Conservation (phyloP, 2,888 invertebrate species). For the Frankliniella intonsa region DNA sequence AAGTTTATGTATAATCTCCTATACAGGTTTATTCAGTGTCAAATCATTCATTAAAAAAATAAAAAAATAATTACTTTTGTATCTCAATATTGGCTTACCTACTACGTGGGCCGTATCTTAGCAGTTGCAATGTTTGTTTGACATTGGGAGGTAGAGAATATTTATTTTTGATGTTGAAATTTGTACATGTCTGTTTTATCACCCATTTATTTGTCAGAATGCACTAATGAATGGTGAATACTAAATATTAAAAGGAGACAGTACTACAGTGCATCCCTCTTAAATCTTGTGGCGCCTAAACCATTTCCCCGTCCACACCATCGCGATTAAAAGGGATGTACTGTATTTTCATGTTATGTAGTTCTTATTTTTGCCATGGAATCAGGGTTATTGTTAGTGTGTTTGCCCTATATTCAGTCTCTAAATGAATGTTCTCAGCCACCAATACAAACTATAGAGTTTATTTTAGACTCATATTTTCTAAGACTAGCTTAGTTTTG, state of each 20-base stretch:
- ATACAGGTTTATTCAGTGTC: not conserved
- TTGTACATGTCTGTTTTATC: not conserved
- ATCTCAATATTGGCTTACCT: not conserved
- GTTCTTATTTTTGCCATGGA: not conserved
- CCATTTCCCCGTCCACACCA: too few species aligned
- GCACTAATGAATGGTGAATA: not conserved
- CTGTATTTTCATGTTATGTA: not conserved
- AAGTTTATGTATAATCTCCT: not conserved
- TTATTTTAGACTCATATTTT: not conserved
- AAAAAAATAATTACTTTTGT: not conserved
- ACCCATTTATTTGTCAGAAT: not conserved
- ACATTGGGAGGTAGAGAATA: not conserved
- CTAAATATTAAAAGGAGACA: not conserved
- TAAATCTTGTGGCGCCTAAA: not conserved
- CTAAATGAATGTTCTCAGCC: not conserved
- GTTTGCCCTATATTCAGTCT: not conserved
- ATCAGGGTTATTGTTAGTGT: not conserved
- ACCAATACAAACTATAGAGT: not conserved
- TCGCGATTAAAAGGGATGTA: too few species aligned
- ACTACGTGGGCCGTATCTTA: not conserved
- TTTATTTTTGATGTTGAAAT: not conserved
- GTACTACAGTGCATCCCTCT: not conserved
- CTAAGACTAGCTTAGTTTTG: not conserved
- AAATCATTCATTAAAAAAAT: not conserved
- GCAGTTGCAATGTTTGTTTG: not conserved